A percentile compares a stretch with the other conserved stretches of the same genome.
Conservation (phyloP, 2,888 invertebrate genomes). For the Brenthis hecate region DNA sequence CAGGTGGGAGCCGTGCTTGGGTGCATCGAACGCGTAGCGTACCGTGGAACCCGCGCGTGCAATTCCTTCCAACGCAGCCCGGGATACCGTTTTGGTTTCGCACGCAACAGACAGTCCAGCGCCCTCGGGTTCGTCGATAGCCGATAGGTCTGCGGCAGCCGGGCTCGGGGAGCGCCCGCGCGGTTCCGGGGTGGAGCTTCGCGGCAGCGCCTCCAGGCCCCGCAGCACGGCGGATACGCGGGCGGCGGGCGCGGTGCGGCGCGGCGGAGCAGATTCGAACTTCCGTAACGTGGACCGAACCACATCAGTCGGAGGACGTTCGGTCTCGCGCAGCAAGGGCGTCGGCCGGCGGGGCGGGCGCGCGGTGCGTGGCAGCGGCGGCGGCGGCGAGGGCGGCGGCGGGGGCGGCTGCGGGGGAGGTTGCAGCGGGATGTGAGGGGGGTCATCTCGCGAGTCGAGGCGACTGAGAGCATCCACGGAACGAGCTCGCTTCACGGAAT, state of each 20-base stretch:
- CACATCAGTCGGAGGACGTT: constrained; percentile 93
- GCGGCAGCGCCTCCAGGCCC: constrained; percentile 59
- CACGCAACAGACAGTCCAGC: constrained; percentile 47
- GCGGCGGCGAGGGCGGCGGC: constrained; percentile 53
- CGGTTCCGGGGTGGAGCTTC: constrained; percentile 65
- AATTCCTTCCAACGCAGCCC: constrained; percentile 84
- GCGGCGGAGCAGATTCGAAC: constrained; percentile 87
- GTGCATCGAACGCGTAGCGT: constrained; percentile 82
- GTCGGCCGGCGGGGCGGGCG: constrained; percentile 76
- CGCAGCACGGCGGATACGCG: constrained; percentile 71
- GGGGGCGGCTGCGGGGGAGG: constrained; percentile 84
- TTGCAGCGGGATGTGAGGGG: constrained; percentile 69
- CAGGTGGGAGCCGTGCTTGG: constrained; percentile 59
- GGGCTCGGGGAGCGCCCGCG: constrained; percentile 51
- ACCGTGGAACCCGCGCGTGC: constrained; percentile 86
- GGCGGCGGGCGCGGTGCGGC: constrained; percentile 77
- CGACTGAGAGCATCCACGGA: constrained; percentile 92
- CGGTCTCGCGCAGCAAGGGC: constrained; percentile 87
- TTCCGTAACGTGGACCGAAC: constrained; percentile 93
- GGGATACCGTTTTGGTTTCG: constrained; percentile 73
- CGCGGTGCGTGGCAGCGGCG: constrained; percentile 75
- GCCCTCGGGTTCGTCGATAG: constrained; percentile 50
- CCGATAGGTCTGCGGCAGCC: constrained; percentile 49
- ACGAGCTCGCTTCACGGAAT: constrained; percentile 90
- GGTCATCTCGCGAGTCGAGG: constrained; percentile 84